Evolutionary conservation across 2,888 invertebrate species (phyloP), one percentile per base, ranked within the genome.

Genomic region (Teleiodes luculella): DNA sequence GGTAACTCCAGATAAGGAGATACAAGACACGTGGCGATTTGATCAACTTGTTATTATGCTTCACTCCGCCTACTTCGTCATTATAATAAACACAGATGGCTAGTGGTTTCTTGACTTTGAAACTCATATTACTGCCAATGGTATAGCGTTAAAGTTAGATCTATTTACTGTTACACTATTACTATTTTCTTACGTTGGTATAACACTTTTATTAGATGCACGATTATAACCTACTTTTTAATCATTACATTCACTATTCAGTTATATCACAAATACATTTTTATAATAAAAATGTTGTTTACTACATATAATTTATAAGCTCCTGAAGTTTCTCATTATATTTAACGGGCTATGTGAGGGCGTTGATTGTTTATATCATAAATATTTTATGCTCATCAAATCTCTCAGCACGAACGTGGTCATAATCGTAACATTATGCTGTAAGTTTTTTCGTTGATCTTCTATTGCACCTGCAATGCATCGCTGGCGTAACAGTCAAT

Each of bases 351-450:
- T 30, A 41, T 53, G 24, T 24, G 28, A 53, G 47, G 48, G 46
- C 46, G 35, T 46, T 33, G 39, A 53, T 48, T 48, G 53, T 53
- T 53, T 53, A 47, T 43, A 36, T 41, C 53, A 35, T 53, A 48
- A 53, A 53, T 47, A 39, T 52, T 52, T 43, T 52, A 43, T 33
- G 24, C 13, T 48, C 28, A 28, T n/a, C 43, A 28, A 13, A 7
- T 43, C 24, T 43, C 28, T 18, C 43, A 43, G 43, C 43, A 24
- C 13, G 28, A 43, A 28, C 43, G 18, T 20, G 13, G 43, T 24
- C 43, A 24, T 43, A 43, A 43, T 43, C 43, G 2, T 13, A 43
- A 43, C 43, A 43, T 43, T 43, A 43, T 43, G 11, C 43, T 1
- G 43, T 43, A 10, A 20, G 20, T 43, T 43, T 43, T 43, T 28